A percentile compares a stretch with the other conserved stretches of the same genome.
Conservation (phyloP, 2,113 vertebrate genomes). For the Peromyscus leucopus region DNA sequence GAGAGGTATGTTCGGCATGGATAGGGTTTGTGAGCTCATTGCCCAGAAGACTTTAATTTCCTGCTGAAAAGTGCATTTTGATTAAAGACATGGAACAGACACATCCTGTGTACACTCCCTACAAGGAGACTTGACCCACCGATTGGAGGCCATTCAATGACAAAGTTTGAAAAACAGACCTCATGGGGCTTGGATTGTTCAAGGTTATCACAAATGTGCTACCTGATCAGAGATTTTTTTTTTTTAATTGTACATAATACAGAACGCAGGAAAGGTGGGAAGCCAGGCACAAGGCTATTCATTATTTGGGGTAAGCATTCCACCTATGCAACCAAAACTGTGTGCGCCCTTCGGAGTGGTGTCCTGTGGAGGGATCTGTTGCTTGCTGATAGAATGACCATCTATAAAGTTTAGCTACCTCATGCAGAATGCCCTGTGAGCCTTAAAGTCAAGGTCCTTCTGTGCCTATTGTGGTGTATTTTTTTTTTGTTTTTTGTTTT, state of each 20-base stretch:
- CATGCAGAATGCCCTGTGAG: not conserved
- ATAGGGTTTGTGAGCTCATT: slow-evolving; percentile 75
- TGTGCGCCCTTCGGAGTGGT: not conserved
- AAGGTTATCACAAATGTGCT: slow-evolving; percentile 30
- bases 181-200: slow-evolving; percentile 62
- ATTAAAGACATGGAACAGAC: slow-evolving; percentile 22
- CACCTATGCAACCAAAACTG: not conserved
- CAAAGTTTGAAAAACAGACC: slow-evolving; percentile 62
- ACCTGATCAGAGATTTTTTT: slow-evolving; percentile 51
- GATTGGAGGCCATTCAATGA: slow-evolving; percentile 56
- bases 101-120: not conserved
- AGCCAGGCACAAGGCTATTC: not conserved
- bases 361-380: not conserved
- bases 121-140: slow-evolving; percentile 63
- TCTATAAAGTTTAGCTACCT: not conserved
- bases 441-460: not conserved
- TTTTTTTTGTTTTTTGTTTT: not conserved
- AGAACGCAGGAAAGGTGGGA: slow-evolving; percentile 30
- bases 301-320: not conserved
- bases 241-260: not conserved
- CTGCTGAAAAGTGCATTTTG: slow-evolving; percentile 73
- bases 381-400: not conserved
- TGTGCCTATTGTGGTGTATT: not conserved
- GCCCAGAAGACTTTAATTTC: slow-evolving; percentile 84
- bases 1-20: slow-evolving; percentile 68